These are phyloP conservation scores for Rhabdomys dilectus DNA, from an alignment of 2,113 vertebrate genomes.

Conservation along the genomic window DNA sequence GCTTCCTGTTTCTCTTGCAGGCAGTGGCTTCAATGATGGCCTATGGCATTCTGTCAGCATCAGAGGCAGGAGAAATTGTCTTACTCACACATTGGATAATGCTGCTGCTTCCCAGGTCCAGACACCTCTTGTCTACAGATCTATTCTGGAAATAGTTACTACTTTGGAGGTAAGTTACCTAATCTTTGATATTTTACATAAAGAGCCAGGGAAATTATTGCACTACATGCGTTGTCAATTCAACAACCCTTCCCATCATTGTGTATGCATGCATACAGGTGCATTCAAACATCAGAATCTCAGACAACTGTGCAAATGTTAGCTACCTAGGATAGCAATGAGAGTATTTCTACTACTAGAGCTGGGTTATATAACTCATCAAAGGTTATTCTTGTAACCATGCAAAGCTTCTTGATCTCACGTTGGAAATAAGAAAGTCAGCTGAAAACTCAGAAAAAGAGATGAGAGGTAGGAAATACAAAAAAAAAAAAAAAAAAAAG, in stretches of 20 bases:
- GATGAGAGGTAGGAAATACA: not conserved
- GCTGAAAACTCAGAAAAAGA: conserved; percentile 50
- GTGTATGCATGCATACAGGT: no score
- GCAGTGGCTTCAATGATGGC: conserved; percentile 92
- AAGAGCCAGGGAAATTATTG: not conserved
- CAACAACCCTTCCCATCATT: not conserved
- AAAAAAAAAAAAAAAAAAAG: not conserved
- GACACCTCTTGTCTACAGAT: conserved; percentile 87
- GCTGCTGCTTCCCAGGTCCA: conserved; percentile 89
- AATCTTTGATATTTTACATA: not conserved
- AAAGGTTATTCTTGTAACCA: conserved; percentile 40
- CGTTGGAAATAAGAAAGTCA: conserved; percentile 35
- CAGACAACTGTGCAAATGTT: conserved; percentile 55
- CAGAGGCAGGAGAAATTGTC: conserved; percentile 89
- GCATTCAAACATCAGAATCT: not conserved
- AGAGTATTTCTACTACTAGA: not conserved
- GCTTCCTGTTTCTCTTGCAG: conserved; percentile 84
- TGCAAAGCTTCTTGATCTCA: conserved; percentile 24
- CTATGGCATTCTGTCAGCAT: conserved; percentile 95
- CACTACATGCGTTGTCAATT: not conserved
- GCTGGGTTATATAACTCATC: conserved; percentile 38
- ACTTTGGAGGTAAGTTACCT: conserved; percentile 93
- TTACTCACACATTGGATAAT: conserved; percentile 92
- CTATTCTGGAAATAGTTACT: conserved; percentile 90
- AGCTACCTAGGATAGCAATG: conserved; percentile 60